Evolutionary conservation across 2,797 vertebrate species (phyloP).

Genomic region (Smutsia temminckii): DNA sequence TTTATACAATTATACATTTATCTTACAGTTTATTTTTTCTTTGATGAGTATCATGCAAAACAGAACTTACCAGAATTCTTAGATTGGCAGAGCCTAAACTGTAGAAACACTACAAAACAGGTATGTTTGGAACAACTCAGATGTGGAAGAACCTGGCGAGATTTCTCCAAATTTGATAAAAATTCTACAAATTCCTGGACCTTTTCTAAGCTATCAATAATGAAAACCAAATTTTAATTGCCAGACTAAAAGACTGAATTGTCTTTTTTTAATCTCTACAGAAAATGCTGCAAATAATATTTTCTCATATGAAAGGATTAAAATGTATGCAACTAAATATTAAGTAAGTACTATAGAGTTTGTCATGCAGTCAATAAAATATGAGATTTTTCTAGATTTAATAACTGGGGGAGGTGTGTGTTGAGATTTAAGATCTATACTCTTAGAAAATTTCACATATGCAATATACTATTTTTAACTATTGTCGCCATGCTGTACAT

Average conservation of each 20-base stretch:
- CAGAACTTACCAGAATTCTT: background rate
- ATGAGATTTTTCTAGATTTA: background rate
- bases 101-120: background rate
- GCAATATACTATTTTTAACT: background rate
- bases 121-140: background rate
- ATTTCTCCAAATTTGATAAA: background rate
- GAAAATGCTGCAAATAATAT: background rate
- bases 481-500: background rate
- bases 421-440: background rate
- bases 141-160: background rate
- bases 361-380: background rate
- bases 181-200: background rate
- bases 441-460: background rate
- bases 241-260: background rate
- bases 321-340: background rate
- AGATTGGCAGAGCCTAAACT: background rate
- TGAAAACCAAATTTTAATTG: background rate
- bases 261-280: background rate
- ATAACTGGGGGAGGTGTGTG: too few species aligned
- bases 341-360: background rate
- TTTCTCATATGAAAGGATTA: background rate
- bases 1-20: background rate
- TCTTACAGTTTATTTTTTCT: background rate
- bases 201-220: background rate
- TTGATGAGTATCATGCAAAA: background rate